Evolutionary conservation across 1,140 invertebrate genomes (phyloP).

Genomic region (Odontomachus brunneus): DNA sequence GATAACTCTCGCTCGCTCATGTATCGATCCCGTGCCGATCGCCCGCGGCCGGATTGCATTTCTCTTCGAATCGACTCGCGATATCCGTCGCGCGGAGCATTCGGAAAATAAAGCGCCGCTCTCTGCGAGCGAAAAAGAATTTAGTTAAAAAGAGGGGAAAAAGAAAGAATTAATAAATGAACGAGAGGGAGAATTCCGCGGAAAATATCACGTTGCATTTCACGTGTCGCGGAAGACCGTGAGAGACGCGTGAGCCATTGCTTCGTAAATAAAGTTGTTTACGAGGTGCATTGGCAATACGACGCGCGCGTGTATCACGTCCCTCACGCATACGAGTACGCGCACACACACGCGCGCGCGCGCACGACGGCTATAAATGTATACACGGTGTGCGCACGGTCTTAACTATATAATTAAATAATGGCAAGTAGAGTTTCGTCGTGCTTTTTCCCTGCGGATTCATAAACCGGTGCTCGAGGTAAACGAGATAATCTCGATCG

Average conservation of each 20-base stretch:
- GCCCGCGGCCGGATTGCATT: neutral
- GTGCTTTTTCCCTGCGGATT: neutral
- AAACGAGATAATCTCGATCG: no score
- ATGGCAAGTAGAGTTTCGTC: neutral
- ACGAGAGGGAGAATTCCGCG: neutral
- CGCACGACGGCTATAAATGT: no score
- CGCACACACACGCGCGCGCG: no score
- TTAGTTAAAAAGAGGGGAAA: no score
- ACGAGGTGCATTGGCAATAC: neutral
- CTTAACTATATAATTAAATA: conserved; percentile 1
- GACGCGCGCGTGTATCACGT: neutral
- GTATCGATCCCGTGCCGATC: conserved; percentile 23
- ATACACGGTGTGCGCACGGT: no score
- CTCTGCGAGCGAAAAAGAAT: no score
- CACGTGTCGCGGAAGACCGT: neutral
- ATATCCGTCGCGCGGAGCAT: neutral
- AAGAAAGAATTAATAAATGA: no score
- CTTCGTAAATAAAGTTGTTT: conserved; percentile 7
- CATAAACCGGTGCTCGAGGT: neutral
- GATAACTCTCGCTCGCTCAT: conserved; percentile 49
- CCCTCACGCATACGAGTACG: no score
- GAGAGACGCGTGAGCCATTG: neutral
- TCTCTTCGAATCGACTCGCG: neutral
- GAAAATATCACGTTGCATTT: neutral
- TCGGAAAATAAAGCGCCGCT: neutral